Evolutionary conservation across 2,113 vertebrate species (phyloP).

Genomic region (Vimba vimba): DNA sequence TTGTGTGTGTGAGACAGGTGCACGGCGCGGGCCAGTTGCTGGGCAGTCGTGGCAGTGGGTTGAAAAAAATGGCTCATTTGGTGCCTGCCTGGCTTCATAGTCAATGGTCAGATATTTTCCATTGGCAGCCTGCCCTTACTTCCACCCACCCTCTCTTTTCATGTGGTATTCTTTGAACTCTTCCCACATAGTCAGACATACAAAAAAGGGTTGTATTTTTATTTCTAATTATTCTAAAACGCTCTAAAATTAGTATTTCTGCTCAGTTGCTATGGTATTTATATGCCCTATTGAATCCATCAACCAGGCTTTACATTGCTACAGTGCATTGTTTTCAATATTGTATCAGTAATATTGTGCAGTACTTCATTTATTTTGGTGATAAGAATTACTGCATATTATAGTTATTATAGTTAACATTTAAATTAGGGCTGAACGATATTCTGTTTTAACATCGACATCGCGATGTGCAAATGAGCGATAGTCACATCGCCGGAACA

Average conservation of each 20-base stretch:
- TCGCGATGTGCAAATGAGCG: too few relatives aligned
- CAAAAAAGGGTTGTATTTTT: conserved; percentile 26
- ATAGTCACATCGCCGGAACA: too few relatives aligned
- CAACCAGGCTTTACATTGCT: not conserved
- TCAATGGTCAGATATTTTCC: conserved; percentile 70
- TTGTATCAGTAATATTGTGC: not conserved
- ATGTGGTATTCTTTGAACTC: conserved; percentile 52
- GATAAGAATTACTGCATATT: not conserved
- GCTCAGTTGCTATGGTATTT: conserved; percentile 23
- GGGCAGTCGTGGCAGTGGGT: conserved; percentile 62
- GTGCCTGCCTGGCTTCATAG: conserved; percentile 63
- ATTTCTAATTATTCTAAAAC: conserved; percentile 28
- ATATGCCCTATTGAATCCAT: conserved; percentile 3
- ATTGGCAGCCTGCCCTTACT: conserved; percentile 67
- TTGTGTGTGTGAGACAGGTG: conserved; percentile 70
- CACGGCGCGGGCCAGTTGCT: conserved; percentile 66
- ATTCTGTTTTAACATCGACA: too few relatives aligned
- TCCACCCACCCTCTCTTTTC: conserved; percentile 30
- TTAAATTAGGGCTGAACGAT: too few relatives aligned
- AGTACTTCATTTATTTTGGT: not conserved
- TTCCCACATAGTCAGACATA: conserved; percentile 7
- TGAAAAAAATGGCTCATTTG: conserved; percentile 73
- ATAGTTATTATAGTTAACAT: too few relatives aligned
- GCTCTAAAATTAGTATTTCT: conserved; percentile 13
- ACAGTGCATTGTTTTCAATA: not conserved